Base-by-base conservation (phyloP, 1,140 invertebrate species). In the Copidosoma floridanum region DNA sequence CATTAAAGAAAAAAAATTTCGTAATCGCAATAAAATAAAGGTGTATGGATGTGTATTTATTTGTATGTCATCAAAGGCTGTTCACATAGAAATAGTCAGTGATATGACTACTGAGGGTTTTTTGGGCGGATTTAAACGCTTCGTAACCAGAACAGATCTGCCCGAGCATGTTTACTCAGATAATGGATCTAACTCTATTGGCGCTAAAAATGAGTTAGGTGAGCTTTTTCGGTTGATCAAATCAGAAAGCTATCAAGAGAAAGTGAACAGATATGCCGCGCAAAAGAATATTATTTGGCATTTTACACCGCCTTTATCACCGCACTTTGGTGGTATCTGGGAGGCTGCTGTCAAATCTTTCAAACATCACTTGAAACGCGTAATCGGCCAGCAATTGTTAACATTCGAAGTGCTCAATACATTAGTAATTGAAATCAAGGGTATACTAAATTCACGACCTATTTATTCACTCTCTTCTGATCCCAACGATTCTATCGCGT, bases 91-190 rank as follows among this genome's bases (percentile, higher is more conserved):
- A n/a, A n/a, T n/a, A n/a, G n/a, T n/a, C n/a, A n/a, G n/a, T n/a
- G 47, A 59, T 35, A 32, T 51, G 6, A 29, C 57, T 10, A 41
- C 57, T 4, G 47, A 59, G 1, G 37, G n/a, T n/a, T 59, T 59
- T n/a, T 18, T 59, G 10, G 38, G 26, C 4, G 43, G 35, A 1
- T 51, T 59, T 3, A 3, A 23, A 10, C 1, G 57, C 2, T 59
- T 59, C 24, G 38, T 57, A 2, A 12, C 29, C 6, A 18, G 44
- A 8, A 16, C 29, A 2, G 32, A 32, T 26, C 21, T 20, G 3
- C 47, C 57, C 5, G 14, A 10, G 1, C 1, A 29, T 14, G 16
- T 59, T 3, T 51, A 51, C 20, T 41, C 32, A 43, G 27, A 11
- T n/a, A n/a, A n/a, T n/a, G n/a, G n/a, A n/a, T n/a, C n/a, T n/a